Evolutionary conservation across 2,797 vertebrate species (phyloP).

Genomic region (Sylvia borin): DNA sequence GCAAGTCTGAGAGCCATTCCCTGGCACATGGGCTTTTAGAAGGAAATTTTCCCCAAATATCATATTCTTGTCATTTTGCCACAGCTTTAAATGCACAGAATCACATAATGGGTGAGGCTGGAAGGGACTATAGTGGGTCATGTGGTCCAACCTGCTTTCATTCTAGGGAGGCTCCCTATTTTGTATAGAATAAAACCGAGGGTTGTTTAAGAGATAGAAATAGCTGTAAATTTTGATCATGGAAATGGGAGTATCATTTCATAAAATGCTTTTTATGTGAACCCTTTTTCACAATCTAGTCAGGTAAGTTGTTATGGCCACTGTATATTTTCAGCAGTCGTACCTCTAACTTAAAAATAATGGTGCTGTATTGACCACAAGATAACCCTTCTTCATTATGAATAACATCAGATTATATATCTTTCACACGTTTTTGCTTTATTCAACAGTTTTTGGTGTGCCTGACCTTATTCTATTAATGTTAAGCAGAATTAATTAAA

Average conservation of each 20-base stretch:
- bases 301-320: constrained; percentile 53
- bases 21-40: neutral
- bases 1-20: neutral
- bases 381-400: constrained; percentile 73
- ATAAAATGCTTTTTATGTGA: constrained; percentile 62
- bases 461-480: constrained; percentile 74
- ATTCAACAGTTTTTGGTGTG: constrained; percentile 76
- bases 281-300: constrained; percentile 26
- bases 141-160: neutral
- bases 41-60: neutral
- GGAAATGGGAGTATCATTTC: constrained; percentile 42
- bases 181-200: neutral
- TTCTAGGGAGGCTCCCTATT: neutral
- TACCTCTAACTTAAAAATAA: constrained; percentile 76
- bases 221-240: neutral
- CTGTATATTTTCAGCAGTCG: constrained; percentile 66
- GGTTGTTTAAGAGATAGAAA: neutral
- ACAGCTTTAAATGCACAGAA: neutral
- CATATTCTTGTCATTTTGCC: neutral
- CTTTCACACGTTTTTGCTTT: constrained; percentile 75
- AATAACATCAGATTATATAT: constrained; percentile 73
- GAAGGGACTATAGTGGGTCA: neutral
- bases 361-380: constrained; percentile 71
- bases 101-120: neutral
- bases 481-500: constrained; percentile 77